These are phyloP conservation scores for Zaprionus lineosus DNA, from an alignment of 2,888 invertebrate species.

Conservation along the genomic window DNA sequence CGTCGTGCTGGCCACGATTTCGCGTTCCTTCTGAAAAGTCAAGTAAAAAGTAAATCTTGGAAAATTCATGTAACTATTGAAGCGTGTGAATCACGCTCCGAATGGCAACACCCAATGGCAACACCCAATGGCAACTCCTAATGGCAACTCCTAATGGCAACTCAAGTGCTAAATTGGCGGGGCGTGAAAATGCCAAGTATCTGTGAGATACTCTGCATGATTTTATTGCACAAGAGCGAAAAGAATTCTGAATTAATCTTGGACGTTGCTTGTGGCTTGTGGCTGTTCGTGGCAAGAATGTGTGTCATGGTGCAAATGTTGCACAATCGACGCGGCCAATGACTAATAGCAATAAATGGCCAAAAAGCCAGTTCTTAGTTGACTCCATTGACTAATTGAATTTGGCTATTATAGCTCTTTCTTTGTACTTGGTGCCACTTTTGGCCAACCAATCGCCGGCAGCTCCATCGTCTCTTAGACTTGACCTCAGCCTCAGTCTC, in stretches of 20 bases:
- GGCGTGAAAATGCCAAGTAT: slow-evolving; percentile 41
- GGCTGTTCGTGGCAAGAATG: slow-evolving; percentile 35
- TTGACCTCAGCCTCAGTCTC: slow-evolving; percentile 41
- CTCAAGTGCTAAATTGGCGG: too few species aligned
- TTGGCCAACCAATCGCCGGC: slow-evolving; percentile 16
- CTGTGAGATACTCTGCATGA: slow-evolving; percentile 28
- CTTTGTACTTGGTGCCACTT: slow-evolving; percentile 65
- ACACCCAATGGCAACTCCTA: slow-evolving; percentile 2
- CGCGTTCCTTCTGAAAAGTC: slow-evolving; percentile 79
- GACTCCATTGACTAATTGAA: slow-evolving; percentile 3
- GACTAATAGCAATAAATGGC: slow-evolving; percentile 26
- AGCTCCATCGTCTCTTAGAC: too few species aligned
- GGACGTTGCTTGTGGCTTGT: slow-evolving; percentile 34
- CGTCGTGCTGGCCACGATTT: slow-evolving; percentile 79
- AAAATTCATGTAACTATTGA: too few species aligned
- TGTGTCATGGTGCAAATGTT: slow-evolving; percentile 59
- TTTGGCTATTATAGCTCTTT: slow-evolving; percentile 40
- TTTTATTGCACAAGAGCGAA: slow-evolving; percentile 48
- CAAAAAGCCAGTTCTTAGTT: slow-evolving; percentile 45
- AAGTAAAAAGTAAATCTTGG: slow-evolving; percentile 9
- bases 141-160: slow-evolving; percentile 18
- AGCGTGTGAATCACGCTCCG: too few species aligned
- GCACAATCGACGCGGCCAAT: slow-evolving; percentile 46
- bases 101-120: slow-evolving; percentile 16
- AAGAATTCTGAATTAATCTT: slow-evolving; percentile 61